These are phyloP conservation scores for Brachypalpus laphriformis DNA, from an alignment of 2,888 invertebrate genomes.

Conservation along the genomic window DNA sequence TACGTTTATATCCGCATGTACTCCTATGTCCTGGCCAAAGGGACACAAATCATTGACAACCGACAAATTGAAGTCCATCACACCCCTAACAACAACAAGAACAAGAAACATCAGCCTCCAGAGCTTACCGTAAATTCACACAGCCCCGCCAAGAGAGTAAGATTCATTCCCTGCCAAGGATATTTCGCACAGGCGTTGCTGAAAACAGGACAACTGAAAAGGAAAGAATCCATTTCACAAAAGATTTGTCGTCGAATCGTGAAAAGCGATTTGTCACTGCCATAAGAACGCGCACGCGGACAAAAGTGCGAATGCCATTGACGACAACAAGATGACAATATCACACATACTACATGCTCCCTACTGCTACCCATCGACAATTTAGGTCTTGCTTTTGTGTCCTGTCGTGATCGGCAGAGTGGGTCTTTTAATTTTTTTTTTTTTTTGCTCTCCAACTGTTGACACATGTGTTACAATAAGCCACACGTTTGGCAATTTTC, in stretches of 20 bases:
- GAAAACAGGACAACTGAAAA: slow-evolving; percentile 62
- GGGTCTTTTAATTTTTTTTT: slow-evolving; percentile 9
- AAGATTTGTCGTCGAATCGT: slow-evolving; percentile 67
- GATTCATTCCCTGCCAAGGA: slow-evolving; percentile 36
- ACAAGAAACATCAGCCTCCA: background rate
- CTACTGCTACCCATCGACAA: slow-evolving; percentile 29
- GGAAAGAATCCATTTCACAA: slow-evolving; percentile 65
- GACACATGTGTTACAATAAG: slow-evolving; percentile 54
- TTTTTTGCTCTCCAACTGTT: slow-evolving; percentile 26
- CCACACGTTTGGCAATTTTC: slow-evolving; percentile 36
- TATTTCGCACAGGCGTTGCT: slow-evolving; percentile 45
- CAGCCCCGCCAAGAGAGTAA: background rate
- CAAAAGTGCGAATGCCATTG: slow-evolving; percentile 58
- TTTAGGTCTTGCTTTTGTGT: slow-evolving; percentile 45
- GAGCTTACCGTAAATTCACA: background rate
- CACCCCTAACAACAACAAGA: background rate
- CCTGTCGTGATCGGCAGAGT: background rate
- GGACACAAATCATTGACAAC: slow-evolving; percentile 65
- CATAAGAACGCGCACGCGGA: slow-evolving; percentile 57
- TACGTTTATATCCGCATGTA: slow-evolving; percentile 26
- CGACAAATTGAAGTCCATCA: slow-evolving; percentile 65
- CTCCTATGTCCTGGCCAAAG: slow-evolving; percentile 21
- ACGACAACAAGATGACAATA: slow-evolving; percentile 67
- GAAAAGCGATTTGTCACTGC: slow-evolving; percentile 72
- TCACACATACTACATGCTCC: slow-evolving; percentile 15